Evolutionary conservation across 2,888 invertebrate species (phyloP).

Genomic region (Maniola hyperantus): DNA sequence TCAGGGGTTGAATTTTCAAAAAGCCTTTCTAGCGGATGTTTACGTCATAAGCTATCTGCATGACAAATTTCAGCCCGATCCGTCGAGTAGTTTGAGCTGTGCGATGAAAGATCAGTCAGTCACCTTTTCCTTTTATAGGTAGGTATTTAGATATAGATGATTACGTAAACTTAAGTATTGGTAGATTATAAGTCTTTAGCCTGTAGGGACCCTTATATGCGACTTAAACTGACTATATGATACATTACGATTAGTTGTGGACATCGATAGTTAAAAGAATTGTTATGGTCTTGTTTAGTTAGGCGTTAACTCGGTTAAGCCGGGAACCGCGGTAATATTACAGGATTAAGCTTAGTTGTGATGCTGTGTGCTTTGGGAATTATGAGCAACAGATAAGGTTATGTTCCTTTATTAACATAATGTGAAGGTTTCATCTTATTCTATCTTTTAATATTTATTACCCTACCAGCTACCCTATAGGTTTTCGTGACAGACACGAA

Average conservation of each 20-base stretch:
- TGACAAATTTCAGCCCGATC: not conserved
- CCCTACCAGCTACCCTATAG: no score
- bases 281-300: slow-evolving; percentile 66
- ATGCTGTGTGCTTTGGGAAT: slow-evolving; percentile 26
- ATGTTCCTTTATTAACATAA: slow-evolving; percentile 14
- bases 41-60: no score
- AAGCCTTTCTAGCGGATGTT: no score
- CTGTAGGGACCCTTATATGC: slow-evolving; percentile 62
- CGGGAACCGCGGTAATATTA: slow-evolving; percentile 46
- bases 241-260: slow-evolving; percentile 76
- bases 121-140: no score
- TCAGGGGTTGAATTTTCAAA: no score
- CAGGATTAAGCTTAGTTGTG: slow-evolving; percentile 42
- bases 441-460: not conserved
- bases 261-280: slow-evolving; percentile 73
- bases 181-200: not conserved
- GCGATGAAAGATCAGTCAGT: no score
- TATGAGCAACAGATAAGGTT: not conserved
- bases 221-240: slow-evolving; percentile 72
- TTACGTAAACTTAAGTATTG: not conserved
- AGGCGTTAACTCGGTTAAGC: slow-evolving; percentile 37
- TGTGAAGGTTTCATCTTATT: not conserved
- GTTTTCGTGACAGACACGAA: no score
- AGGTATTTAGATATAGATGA: no score
- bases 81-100: no score